phyloP scores from a whole-genome alignment of 2,797 vertebrate species.

The Betta splendens region DNA sequence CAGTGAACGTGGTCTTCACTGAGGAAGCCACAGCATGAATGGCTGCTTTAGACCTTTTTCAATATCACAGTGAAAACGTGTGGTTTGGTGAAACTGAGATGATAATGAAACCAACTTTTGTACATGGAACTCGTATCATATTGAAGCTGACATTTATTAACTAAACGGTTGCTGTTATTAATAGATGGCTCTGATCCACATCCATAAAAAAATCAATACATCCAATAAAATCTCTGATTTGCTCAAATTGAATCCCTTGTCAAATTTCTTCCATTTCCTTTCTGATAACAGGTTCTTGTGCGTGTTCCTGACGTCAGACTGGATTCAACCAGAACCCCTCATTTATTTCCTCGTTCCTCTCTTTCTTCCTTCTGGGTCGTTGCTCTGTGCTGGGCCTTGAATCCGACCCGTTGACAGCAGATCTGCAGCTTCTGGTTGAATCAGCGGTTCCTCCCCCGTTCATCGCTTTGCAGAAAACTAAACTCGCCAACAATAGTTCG shows the following conservation, averaged over 20 bases:
- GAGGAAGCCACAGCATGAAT: slow-evolving; percentile 37
- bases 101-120: slow-evolving; percentile 35
- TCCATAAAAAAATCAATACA: too few species aligned
- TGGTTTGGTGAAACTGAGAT: slow-evolving; percentile 42
- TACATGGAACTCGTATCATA: slow-evolving; percentile 21
- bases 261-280: slow-evolving; percentile 15
- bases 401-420: neutral
- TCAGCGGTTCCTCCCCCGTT: neutral
- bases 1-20: slow-evolving; percentile 39
- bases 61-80: slow-evolving; percentile 27
- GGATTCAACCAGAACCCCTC: slow-evolving; percentile 58
- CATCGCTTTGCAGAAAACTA: too few species aligned
- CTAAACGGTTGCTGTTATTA: slow-evolving; percentile 10
- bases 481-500: slow-evolving; percentile 19
- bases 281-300: too few species aligned
- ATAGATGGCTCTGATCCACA: neutral
- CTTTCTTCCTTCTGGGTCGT: neutral
- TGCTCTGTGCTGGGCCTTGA: neutral
- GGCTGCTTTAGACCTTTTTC: slow-evolving; percentile 38
- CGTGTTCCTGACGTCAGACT: too few species aligned
- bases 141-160: slow-evolving; percentile 16
- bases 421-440: neutral
- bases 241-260: neutral
- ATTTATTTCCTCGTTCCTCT: slow-evolving; percentile 8
- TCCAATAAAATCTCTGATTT: neutral